Conservation (phyloP, 2,888 invertebrate genomes). For the Drosophila merina region DNA sequence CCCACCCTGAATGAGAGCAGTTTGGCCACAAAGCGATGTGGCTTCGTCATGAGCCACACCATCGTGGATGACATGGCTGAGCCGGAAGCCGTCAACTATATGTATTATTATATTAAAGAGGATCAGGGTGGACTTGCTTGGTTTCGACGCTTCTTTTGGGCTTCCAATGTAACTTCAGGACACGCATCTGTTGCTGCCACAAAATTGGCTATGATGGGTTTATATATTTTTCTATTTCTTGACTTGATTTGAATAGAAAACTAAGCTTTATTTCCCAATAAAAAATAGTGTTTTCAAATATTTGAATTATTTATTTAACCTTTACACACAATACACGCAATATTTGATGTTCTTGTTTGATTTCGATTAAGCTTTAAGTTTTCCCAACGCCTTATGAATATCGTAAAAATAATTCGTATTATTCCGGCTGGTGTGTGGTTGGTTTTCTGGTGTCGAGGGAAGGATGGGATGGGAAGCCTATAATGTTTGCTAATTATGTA, state of each 20-base stretch:
- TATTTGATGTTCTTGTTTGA: constrained; percentile 18
- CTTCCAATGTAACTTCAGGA: too few species aligned
- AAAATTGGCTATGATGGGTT: background rate
- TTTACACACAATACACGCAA: constrained; percentile 39
- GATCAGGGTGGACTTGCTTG: background rate
- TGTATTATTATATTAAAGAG: constrained; percentile 47
- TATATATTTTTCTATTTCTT: background rate
- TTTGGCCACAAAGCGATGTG: constrained; percentile 5
- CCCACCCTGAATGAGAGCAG: background rate
- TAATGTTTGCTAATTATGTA: constrained; percentile 22
- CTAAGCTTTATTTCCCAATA: background rate
- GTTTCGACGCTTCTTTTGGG: constrained; percentile 42
- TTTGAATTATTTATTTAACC: constrained; percentile 39
- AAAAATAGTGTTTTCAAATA: constrained; percentile 19
- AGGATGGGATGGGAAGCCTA: constrained; percentile 19
- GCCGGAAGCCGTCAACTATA: background rate
- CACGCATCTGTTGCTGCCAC: background rate
- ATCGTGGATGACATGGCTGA: background rate
- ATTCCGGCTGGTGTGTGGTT: too few species aligned
- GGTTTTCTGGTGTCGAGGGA: background rate
- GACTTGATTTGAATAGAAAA: too few species aligned
- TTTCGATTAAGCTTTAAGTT: constrained; percentile 33
- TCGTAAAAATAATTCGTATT: constrained; percentile 24
- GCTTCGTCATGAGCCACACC: constrained; percentile 49
- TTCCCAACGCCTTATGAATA: constrained; percentile 34